Conservation (phyloP, 2,888 invertebrate genomes). For the Mythimna ferrago region DNA sequence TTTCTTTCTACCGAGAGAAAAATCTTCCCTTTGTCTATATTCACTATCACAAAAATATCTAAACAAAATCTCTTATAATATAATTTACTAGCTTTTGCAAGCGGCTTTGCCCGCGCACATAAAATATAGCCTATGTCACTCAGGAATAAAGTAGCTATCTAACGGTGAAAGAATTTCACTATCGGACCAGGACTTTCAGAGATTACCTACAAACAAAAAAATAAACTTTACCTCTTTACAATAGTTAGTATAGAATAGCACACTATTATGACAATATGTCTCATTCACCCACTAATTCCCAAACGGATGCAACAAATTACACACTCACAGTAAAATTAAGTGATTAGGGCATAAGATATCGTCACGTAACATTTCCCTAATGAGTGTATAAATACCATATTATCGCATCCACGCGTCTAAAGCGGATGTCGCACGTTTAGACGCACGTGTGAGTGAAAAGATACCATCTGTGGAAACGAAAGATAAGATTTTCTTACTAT, state of each 20-base stretch:
- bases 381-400: constrained; percentile 33
- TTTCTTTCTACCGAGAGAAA: no score
- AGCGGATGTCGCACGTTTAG: constrained; percentile 46
- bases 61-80: no score
- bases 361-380: constrained; percentile 39
- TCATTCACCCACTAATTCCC: constrained; percentile 1
- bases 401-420: constrained; percentile 6
- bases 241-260: not conserved
- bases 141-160: no score
- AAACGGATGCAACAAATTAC: constrained; percentile 41
- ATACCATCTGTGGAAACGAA: constrained; percentile 11
- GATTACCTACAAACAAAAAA: no score
- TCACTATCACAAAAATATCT: no score
- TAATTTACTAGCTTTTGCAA: no score
- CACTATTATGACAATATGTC: not conserved
- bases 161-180: no score
- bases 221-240: no score
- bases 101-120: no score
- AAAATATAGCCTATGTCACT: no score
- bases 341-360: constrained; percentile 33
- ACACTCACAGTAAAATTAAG: constrained; percentile 38
- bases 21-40: no score
- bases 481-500: constrained; percentile 4
- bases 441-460: constrained; percentile 8
- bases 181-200: no score